These are phyloP conservation scores for Telmatherina bonti DNA, from an alignment of 2,797 vertebrate species.

Conservation along the genomic window DNA sequence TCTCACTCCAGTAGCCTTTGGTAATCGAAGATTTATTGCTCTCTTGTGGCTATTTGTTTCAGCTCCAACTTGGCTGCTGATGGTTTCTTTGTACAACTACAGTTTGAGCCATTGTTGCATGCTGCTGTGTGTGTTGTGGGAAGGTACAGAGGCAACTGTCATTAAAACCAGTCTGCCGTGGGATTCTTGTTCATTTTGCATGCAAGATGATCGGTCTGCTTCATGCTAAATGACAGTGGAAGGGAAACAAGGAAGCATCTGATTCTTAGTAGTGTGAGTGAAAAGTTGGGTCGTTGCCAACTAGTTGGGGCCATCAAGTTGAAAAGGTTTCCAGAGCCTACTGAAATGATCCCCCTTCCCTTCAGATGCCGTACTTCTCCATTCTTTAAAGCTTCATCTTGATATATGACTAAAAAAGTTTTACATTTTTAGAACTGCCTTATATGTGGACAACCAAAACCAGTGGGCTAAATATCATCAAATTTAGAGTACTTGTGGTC, in stretches of 20 bases:
- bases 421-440: too few species aligned
- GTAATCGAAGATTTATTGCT: conserved; percentile 40
- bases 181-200: conserved; percentile 9
- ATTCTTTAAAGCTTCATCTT: not conserved
- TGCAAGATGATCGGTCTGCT: conserved; percentile 9
- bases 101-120: not conserved
- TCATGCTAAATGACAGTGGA: not conserved
- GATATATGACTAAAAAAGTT: too few species aligned
- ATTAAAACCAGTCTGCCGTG: conserved; percentile 10
- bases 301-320: not conserved
- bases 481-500: not conserved
- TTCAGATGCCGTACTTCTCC: not conserved
- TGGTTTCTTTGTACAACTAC: conserved; percentile 40
- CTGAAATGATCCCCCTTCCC: not conserved
- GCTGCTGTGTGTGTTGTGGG: conserved; percentile 7
- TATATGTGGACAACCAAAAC: too few species aligned
- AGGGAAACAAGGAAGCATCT: conserved; percentile 9
- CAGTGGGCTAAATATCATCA: not conserved
- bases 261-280: not conserved
- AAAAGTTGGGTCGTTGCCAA: not conserved
- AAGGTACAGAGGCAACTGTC: not conserved
- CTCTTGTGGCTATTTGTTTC: conserved; percentile 38
- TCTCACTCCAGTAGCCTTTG: conserved; percentile 46
- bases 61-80: conserved; percentile 46
- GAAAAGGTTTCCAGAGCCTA: conserved; percentile 1